A percentile compares a stretch with the other conserved stretches of the same genome.
Evolutionary conservation across 2,113 vertebrate genomes (phyloP).

Genomic region (Hemiprocne comata): DNA sequence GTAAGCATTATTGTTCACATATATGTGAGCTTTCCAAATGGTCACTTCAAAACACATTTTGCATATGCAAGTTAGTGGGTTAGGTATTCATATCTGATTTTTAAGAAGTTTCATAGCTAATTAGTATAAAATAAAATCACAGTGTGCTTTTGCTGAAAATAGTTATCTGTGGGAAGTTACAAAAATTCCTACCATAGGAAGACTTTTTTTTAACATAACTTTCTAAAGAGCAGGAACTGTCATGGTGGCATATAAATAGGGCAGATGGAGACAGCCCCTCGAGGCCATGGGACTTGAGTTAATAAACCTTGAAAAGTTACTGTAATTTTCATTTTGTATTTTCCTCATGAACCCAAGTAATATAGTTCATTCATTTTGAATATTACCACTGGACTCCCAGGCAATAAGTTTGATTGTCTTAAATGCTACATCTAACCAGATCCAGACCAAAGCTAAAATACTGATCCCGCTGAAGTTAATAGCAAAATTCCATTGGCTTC

Average conservation of each 20-base stretch:
- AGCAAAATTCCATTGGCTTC: slow-evolving; percentile 35
- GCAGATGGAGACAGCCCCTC: slow-evolving; percentile 39
- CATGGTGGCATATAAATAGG: slow-evolving; percentile 29
- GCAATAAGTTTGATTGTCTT: slow-evolving; percentile 60
- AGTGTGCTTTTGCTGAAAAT: background rate
- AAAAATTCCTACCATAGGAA: background rate
- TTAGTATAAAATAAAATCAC: slow-evolving; percentile 9
- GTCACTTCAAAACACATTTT: background rate
- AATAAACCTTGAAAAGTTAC: slow-evolving; percentile 69
- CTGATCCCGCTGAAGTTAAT: slow-evolving; percentile 27
- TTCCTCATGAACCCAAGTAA: slow-evolving; percentile 56
- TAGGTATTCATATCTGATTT: background rate
- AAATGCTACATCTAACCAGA: slow-evolving; percentile 28
- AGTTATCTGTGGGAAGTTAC: background rate
- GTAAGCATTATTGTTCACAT: background rate
- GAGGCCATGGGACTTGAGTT: slow-evolving; percentile 53
- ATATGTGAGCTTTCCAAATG: background rate
- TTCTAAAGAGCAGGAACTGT: slow-evolving; percentile 5
- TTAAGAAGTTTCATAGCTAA: background rate
- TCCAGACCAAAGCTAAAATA: slow-evolving; percentile 50
- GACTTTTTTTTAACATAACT: background rate
- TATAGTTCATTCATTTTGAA: slow-evolving; percentile 44
- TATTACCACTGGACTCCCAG: slow-evolving; percentile 30
- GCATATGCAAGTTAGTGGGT: background rate
- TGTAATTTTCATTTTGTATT: slow-evolving; percentile 54